Conservation (phyloP, 2,113 vertebrate species). For the Formicarius rufipectus region DNA sequence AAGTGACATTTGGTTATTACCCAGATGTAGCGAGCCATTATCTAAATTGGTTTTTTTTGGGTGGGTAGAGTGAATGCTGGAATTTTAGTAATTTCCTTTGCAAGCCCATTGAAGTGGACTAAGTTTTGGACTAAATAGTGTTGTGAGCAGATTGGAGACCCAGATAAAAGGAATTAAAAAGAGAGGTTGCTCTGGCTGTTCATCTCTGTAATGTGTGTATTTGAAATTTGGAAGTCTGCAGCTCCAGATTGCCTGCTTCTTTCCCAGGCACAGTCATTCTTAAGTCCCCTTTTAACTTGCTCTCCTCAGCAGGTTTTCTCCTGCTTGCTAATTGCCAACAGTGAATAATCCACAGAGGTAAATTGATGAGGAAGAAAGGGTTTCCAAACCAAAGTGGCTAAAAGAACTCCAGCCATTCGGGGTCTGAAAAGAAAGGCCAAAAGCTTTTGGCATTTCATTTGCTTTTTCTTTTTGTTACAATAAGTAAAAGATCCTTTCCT, state of each 20-base stretch:
- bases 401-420: not conserved
- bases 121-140: slow-evolving; percentile 12
- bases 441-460: not conserved
- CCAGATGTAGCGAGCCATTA: not conserved
- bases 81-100: slow-evolving; percentile 24
- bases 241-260: slow-evolving; percentile 21
- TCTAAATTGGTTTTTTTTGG: slow-evolving; percentile 16
- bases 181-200: slow-evolving; percentile 18
- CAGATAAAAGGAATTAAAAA: slow-evolving; percentile 38
- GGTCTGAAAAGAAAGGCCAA: not conserved
- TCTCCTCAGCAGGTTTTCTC: slow-evolving; percentile 54
- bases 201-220: slow-evolving; percentile 9
- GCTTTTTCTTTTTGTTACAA: not conserved
- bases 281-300: slow-evolving; percentile 40
- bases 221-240: slow-evolving; percentile 34
- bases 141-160: slow-evolving; percentile 37
- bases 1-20: slow-evolving; percentile 33
- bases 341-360: slow-evolving; percentile 31
- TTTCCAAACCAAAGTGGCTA: not conserved
- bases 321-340: slow-evolving; percentile 41
- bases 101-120: slow-evolving; percentile 11
- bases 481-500: not conserved
- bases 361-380: slow-evolving; percentile 35
- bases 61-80: not conserved
- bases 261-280: slow-evolving; percentile 19